Evolutionary conservation across 2,888 invertebrate species (phyloP).

Genomic region (Hirtodrosophila alboralis): DNA sequence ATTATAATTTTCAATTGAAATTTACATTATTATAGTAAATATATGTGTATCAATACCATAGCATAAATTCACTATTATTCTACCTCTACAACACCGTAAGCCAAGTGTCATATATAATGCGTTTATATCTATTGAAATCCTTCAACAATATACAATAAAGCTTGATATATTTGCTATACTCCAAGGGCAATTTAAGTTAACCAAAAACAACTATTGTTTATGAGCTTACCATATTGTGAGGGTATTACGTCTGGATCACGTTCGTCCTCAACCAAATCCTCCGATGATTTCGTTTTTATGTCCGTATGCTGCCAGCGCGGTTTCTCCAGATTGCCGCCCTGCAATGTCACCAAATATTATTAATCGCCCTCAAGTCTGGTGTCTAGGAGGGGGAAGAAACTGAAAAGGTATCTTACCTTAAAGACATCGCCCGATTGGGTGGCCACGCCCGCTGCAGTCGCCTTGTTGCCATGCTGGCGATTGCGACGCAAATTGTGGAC

Average conservation of each 20-base stretch:
- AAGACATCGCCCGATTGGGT: conserved; percentile 82
- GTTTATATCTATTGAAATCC: too few relatives aligned
- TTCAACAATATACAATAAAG: not conserved
- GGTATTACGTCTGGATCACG: conserved; percentile 90
- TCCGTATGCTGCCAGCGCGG: conserved; percentile 85
- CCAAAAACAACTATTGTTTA: conserved; percentile 19
- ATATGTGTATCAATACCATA: too few relatives aligned
- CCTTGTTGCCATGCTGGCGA: conserved; percentile 83
- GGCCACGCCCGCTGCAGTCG: conserved; percentile 79
- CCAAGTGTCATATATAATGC: too few relatives aligned
- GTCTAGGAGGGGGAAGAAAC: not conserved
- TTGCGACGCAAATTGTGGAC: conserved; percentile 83
- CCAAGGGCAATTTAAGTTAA: not conserved
- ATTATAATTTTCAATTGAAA: too few relatives aligned
- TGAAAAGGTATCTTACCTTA: conserved; percentile 75
- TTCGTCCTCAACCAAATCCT: conserved; percentile 83
- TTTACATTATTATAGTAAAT: too few relatives aligned
- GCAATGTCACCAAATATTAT: conserved; percentile 28
- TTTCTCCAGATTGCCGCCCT: conserved; percentile 82
- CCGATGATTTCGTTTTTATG: conserved; percentile 84
- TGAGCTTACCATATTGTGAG: conserved; percentile 88
- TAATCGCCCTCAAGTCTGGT: conserved; percentile 19
- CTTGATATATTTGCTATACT: not conserved
- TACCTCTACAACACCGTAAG: too few relatives aligned
- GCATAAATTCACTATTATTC: too few relatives aligned